A percentile compares a stretch with the other conserved stretches of the same genome.
phyloP scores from a whole-genome alignment of 2,888 invertebrate genomes.

The Aspidiotus rigidus region DNA sequence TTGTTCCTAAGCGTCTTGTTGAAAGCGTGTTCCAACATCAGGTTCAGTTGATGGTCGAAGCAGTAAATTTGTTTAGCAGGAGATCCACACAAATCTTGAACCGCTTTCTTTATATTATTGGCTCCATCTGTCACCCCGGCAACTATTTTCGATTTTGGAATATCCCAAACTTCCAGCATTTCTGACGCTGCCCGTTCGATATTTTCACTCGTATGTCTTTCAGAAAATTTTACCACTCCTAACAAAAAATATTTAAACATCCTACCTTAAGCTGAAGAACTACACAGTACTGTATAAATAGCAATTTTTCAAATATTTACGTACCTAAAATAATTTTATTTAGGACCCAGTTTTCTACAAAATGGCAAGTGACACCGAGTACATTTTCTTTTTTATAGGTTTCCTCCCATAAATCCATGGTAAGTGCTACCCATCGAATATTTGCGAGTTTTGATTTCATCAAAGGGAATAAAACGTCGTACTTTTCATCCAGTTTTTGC shows the following conservation, averaged over 20 bases:
- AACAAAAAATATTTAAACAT: too few species aligned
- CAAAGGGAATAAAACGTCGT: background rate
- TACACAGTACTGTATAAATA: background rate
- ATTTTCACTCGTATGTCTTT: background rate
- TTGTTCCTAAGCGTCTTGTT: background rate
- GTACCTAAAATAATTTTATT: background rate
- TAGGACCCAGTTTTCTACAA: background rate
- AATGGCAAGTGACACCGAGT: background rate
- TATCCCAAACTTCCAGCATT: background rate
- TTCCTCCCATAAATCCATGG: background rate
- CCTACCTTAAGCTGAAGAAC: too few species aligned
- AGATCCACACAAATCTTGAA: background rate
- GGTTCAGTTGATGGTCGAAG: background rate
- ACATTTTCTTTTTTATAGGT: background rate
- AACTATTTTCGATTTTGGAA: background rate
- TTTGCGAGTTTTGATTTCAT: background rate
- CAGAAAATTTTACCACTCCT: background rate
- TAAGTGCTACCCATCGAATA: background rate
- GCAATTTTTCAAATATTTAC: background rate
- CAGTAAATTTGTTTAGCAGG: background rate
- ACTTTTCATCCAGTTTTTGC: background rate
- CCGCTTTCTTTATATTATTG: background rate
- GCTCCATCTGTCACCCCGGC: background rate
- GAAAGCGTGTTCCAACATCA: background rate
- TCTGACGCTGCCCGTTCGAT: background rate